Percentiles rank a stretch among this genome's conserved stretches.
phyloP scores from a whole-genome alignment of 2,888 invertebrate genomes.

The Pyrochroa serraticornis region DNA sequence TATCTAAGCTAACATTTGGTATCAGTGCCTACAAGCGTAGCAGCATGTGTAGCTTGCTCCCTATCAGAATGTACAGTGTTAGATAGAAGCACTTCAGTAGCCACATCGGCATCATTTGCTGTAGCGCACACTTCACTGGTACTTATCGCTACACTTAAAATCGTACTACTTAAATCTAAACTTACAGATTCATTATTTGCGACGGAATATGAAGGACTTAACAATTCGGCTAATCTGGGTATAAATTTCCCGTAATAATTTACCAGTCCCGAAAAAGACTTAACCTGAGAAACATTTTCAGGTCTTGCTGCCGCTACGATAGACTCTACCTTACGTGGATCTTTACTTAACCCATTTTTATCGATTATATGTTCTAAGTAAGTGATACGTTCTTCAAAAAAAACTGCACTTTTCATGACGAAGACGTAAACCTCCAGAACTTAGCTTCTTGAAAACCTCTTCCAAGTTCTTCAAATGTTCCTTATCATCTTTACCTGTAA shows the following conservation, averaged over 20 bases:
- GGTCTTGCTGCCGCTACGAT: slow-evolving; percentile 29
- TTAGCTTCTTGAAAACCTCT: slow-evolving; percentile 35
- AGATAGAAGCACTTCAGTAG: too few species aligned
- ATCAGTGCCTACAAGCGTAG: too few species aligned
- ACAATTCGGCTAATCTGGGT: slow-evolving; percentile 10
- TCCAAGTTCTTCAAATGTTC: slow-evolving; percentile 38
- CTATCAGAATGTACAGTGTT: too few species aligned
- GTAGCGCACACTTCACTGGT: too few species aligned
- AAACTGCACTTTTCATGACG: slow-evolving; percentile 47
- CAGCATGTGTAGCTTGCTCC: too few species aligned
- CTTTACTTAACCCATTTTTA: slow-evolving; percentile 30
- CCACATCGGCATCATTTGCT: too few species aligned
- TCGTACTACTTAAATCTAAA: too few species aligned
- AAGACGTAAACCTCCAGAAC: slow-evolving; percentile 40
- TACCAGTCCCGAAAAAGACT: slow-evolving; percentile 22
- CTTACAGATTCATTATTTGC: too few species aligned
- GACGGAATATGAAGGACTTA: slow-evolving; percentile 28
- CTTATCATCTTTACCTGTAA: slow-evolving; percentile 36
- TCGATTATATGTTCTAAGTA: slow-evolving; percentile 43
- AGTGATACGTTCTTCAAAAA: slow-evolving; percentile 41
- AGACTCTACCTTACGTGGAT: slow-evolving; percentile 28
- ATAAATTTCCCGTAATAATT: slow-evolving; percentile 30
- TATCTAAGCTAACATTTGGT: too few species aligned
- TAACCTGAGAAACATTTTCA: slow-evolving; percentile 16
- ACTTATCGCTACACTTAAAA: too few species aligned